Conservation (phyloP, 2,888 invertebrate genomes). For the Iselma pallidipennis region DNA sequence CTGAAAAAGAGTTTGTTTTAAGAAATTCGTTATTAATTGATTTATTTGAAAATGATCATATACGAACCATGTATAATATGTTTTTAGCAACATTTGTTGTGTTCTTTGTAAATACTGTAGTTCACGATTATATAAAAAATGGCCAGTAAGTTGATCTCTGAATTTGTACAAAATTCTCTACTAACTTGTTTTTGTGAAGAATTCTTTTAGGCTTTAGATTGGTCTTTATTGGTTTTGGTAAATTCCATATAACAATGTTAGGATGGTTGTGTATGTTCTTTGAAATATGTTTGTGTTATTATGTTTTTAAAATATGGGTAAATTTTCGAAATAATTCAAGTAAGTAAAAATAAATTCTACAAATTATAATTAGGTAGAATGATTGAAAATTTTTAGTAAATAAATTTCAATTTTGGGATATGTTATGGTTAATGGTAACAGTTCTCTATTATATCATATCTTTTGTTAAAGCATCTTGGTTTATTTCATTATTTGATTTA, state of each 20-base stretch:
- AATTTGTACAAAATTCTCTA: conserved; percentile 2
- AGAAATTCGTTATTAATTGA: conserved; percentile 82
- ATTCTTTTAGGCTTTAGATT: conserved; percentile 62
- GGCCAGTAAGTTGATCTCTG: conserved; percentile 67
- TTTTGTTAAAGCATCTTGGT: conserved; percentile 52
- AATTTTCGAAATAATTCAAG: conserved; percentile 45
- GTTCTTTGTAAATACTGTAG: conserved; percentile 71
- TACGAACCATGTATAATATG: conserved; percentile 83
- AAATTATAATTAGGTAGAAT: background rate
- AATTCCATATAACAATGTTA: conserved; percentile 61
- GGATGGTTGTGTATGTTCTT: conserved; percentile 62
- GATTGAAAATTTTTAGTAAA: conserved; percentile 46
- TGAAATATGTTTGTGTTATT: conserved; percentile 55
- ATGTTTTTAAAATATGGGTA: conserved; percentile 59
- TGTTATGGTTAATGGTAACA: conserved; percentile 47
- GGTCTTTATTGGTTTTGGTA: conserved; percentile 63
- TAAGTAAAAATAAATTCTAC: conserved; percentile 37
- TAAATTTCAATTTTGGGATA: conserved; percentile 52
- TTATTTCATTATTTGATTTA: conserved; percentile 55
- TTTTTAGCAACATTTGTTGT: conserved; percentile 77
- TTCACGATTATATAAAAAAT: conserved; percentile 72
- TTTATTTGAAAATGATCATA: conserved; percentile 75
- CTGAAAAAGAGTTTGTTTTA: conserved; percentile 68
- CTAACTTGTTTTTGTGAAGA: conserved; percentile 50
- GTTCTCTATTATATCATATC: conserved; percentile 52